Evolutionary conservation across 37 sponge, comb jelly and placozoan species (phyloP), one percentile per base, ranked within the genome.

Genomic region (Theonella swinhoei): DNA sequence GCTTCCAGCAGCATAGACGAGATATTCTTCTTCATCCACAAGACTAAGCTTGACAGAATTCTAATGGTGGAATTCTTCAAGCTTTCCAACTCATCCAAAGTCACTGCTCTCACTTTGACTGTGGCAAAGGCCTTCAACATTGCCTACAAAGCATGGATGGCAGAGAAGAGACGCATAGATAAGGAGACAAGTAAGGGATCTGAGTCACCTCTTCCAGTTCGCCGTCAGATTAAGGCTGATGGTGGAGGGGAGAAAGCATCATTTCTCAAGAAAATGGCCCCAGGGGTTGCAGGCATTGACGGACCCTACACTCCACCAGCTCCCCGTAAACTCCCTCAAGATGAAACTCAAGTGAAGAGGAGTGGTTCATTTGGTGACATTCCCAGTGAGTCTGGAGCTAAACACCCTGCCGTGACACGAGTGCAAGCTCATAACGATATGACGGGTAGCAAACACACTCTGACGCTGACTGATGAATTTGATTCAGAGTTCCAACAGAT

Each of bases 41-140:
- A 86, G 60, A 82, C 73, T 43, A 81, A 85, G 39, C 47, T 70
- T 42, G 88, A 83, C 22, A 70, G 61, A 19, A 70, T 47, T 30
- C 54, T 91, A 23, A 36, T 36, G 1, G 87, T 76, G 19, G 86
- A 94, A 72, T 39, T 94, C 1, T 90, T 89, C 76, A 80, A 76
- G 54, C 63, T 84, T 17, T 63, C 70, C 42, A 62, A 35, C 42
- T 65, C 74, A 37, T 60, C 40, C 5, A 88, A 88, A 64, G 94
- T 91, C 32, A 75, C 34, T 19, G 95, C 89, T 39, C 38, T 85
- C 38, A 83, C 80, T 9, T 72, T 88, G 20, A 91, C 95, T 1
- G 84, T 88, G 1, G 82, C 86, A 14, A 94, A 91, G 74, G 89
- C 92, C 22, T 91, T 94, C 89, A 91, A 88, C 75, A 91, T 94